Evolutionary conservation across 2,113 vertebrate genomes (phyloP), one percentile per base, ranked within the genome.

Genomic region (Tragelaphus scriptus): DNA sequence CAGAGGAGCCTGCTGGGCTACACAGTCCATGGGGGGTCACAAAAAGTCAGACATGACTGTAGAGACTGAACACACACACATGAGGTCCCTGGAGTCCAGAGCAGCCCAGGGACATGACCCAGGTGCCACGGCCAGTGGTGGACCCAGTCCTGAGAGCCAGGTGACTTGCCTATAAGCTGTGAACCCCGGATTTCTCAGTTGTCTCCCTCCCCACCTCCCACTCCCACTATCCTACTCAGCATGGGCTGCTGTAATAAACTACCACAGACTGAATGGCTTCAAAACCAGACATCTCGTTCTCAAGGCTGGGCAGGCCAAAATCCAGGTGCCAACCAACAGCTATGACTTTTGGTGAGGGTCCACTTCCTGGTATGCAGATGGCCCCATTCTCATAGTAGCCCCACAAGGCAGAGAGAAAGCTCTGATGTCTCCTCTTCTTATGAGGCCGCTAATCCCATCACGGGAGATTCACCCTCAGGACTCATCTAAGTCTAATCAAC

Each of bases 101-200:
- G 87, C 2, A 28, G 61, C 30, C 44, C 7, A 32, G 85, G 28
- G 44, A 19, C 17, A 13, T 26, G 25, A 30, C 58, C 47, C 47
- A n/a, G 80, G 56, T 23, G n/a, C 21, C 32, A 30, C 0, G 1
- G 58, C 30, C 32, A 32, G 26, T 21, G 2, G 49, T 44, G 56
- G 68, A 19, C 16, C 17, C 3, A 44, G 17, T n/a, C 36, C 17
- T 6, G 28, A 53, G 40, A 79, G 23, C 61, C 85, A 85, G 71
- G 71, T 28, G 30, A 40, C n/a, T 71, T 40, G 53, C 49, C 51
- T 28, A 9, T 28, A 79, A 51, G 36, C 30, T 26, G 14, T 12
- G 19, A 85, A 36, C 36, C 59, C 59, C 26, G 13, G 6, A 36
- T n/a, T 90, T 71, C 55, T 61, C 71, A n/a, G n/a, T 65, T 4